These are phyloP conservation scores for Drosophila virilis DNA, from an alignment of 1,140 invertebrate genomes.

Conservation along the genomic window DNA sequence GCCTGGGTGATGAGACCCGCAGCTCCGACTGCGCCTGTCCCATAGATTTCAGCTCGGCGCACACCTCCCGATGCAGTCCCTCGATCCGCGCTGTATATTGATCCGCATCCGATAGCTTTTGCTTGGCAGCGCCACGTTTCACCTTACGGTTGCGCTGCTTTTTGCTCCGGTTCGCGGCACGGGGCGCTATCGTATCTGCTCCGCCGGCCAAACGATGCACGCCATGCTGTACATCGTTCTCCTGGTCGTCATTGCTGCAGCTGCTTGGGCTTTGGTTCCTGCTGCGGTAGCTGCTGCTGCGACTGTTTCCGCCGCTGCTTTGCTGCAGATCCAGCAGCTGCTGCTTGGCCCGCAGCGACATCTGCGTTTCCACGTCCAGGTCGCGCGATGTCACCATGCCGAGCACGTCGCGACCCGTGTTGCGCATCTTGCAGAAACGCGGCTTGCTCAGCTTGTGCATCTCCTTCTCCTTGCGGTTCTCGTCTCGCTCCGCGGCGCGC, in stretches of 20 bases:
- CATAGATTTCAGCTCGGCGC: conserved; percentile 45
- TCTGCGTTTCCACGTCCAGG: conserved; percentile 61
- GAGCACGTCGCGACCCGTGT: conserved; percentile 46
- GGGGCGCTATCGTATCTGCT: conserved; percentile 4
- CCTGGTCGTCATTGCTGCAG: background rate
- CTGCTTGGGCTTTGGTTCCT: background rate
- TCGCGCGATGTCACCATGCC: conserved; percentile 57
- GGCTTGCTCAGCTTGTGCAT: conserved; percentile 21
- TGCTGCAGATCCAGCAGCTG: background rate
- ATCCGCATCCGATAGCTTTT: background rate
- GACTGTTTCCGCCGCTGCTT: background rate
- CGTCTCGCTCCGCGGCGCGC: conserved; percentile 62
- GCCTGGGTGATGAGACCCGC: too few species aligned
- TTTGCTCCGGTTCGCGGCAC: background rate
- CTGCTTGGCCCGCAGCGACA: conserved; percentile 38
- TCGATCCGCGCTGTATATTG: conserved; percentile 21
- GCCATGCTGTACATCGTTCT: background rate
- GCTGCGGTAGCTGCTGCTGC: background rate
- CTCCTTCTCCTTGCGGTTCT: conserved; percentile 26
- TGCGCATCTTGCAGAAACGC: conserved; percentile 62
- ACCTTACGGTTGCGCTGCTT: background rate
- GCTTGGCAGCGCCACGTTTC: background rate
- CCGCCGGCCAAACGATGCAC: conserved; percentile 24
- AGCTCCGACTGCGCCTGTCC: background rate
- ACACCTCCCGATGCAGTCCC: conserved; percentile 63